Base-by-base conservation (phyloP, 2,888 invertebrate genomes). In the Eupsilia transversa region DNA sequence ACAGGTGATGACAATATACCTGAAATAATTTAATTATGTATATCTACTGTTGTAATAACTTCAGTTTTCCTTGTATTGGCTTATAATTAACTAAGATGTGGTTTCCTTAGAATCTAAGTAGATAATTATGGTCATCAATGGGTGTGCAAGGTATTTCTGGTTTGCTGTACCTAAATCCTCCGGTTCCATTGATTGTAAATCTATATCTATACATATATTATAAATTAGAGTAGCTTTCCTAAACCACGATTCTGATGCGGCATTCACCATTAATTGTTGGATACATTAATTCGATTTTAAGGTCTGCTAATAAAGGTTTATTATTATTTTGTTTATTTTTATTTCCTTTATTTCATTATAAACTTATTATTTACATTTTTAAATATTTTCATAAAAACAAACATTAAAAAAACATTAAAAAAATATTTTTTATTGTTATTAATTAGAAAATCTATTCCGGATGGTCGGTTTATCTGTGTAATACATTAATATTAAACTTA, bases 61-160 rank as follows among this genome's bases (percentile, higher is more conserved):
- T 20, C 3, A 30, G 10, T 59, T 82, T 85, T 83, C 83, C 83
- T 72, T 49, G 54, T 83, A 43, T 86, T 80, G 38, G 33, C 30
- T 72, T 74, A 74, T 77, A 12, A 41, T 14, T 67, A 56, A 74
- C 54, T 52, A 65, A 69, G 52, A 49, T n/a, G 27, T 30, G 14
- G 43, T 61, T 65, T 35, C 9, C 33, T n/a, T 74, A 33, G 33
- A 33, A 10, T 54, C 38, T 49, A 49, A 63, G 30, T n/a, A 33
- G 10, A 9, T 52, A 52, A 74, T 57, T 81, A 52, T 52, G 30
- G 57, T 35, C 12, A 60, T 80, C 1, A 60, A 46, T 23, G 3
- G 1, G 3, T 9, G 41, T 20, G 3, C 27, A 9, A 60, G 17
- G 27, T 52, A 33, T 57, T 57, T 72, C 46, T 72, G 30, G 35